Evolutionary conservation across 2,797 vertebrate species (phyloP).

Genomic region (Crypturellus tataupa): DNA sequence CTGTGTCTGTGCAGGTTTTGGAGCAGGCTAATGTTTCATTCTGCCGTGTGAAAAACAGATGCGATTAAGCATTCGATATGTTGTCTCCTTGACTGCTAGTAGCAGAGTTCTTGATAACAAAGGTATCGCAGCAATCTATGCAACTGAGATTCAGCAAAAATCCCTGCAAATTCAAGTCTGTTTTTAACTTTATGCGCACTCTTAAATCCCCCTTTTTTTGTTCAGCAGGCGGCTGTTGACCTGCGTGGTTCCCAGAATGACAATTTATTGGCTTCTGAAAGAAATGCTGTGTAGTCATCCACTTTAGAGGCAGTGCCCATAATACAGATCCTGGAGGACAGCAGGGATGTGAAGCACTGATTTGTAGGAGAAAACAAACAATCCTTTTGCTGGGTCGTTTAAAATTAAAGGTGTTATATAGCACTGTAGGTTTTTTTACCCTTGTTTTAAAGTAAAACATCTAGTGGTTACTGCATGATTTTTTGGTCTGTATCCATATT

Average conservation of each 20-base stretch:
- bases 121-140: rapidly evolving
- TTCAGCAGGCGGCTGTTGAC: background rate
- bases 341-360: background rate
- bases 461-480: background rate
- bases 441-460: background rate
- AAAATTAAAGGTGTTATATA: background rate
- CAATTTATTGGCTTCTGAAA: background rate
- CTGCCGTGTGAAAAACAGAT: background rate
- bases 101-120: background rate
- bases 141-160: background rate
- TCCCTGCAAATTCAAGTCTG: background rate
- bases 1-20: background rate
- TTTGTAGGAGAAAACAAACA: background rate
- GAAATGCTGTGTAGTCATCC: background rate
- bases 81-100: background rate
- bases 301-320: background rate
- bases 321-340: background rate
- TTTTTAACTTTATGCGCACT: background rate
- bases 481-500: background rate
- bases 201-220: background rate
- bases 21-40: background rate
- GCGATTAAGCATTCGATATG: background rate
- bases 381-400: background rate
- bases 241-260: background rate
- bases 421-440: rapidly evolving